phyloP scores from a whole-genome alignment of 2,888 invertebrate species.

The Dynastes tityus region DNA sequence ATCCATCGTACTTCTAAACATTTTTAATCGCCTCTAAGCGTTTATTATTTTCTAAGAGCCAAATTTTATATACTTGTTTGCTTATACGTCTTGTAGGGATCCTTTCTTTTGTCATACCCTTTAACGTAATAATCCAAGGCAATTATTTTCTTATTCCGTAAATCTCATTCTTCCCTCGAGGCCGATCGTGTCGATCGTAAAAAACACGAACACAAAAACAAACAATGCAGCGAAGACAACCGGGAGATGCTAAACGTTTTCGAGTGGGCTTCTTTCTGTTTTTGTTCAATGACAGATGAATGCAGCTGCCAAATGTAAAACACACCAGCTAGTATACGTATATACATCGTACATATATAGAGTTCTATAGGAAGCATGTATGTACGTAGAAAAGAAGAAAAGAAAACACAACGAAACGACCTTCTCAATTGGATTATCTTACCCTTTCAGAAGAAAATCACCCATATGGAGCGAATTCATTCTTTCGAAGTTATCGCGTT shows the following conservation, averaged over 20 bases:
- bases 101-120: no score
- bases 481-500: slow-evolving; percentile 10
- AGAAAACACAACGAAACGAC: slow-evolving; percentile 23
- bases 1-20: no score
- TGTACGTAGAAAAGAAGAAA: slow-evolving; percentile 4
- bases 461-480: slow-evolving; percentile 31
- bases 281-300: slow-evolving; percentile 43
- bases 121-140: slow-evolving; percentile 15
- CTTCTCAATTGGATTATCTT: slow-evolving; percentile 35
- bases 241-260: slow-evolving; percentile 11
- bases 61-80: no score
- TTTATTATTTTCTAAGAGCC: no score
- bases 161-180: background rate
- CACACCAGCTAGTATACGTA: background rate
- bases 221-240: slow-evolving; percentile 29
- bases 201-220: slow-evolving; percentile 27
- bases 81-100: no score
- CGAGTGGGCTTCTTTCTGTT: slow-evolving; percentile 38
- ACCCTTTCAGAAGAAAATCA: slow-evolving; percentile 32
- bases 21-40: no score
- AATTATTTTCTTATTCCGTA: slow-evolving; percentile 13
- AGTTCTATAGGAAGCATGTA: background rate
- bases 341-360: slow-evolving; percentile 14
- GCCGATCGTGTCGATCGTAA: slow-evolving; percentile 8
- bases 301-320: slow-evolving; percentile 40